Percentiles rank a stretch among this genome's conserved stretches.
phyloP scores from a whole-genome alignment of 2,113 vertebrate species.

The Megalops atlanticus region DNA sequence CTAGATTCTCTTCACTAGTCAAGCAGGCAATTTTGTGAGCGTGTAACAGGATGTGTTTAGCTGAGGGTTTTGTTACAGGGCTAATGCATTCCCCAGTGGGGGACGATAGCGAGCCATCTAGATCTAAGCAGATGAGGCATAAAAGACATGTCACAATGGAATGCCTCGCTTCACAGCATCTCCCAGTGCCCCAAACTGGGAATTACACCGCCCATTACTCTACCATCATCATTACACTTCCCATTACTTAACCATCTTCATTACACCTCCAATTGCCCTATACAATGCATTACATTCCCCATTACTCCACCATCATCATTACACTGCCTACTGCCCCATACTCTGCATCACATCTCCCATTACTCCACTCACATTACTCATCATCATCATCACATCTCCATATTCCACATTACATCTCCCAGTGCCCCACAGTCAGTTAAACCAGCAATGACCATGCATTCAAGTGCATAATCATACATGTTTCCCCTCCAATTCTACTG shows the following conservation, averaged over 20 bases:
- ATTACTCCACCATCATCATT: no score
- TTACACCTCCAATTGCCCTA: no score
- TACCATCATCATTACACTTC: no score
- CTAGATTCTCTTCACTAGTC: not conserved
- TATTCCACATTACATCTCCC: not conserved
- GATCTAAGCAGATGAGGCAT: not conserved
- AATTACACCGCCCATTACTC: no score
- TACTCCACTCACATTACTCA: no score
- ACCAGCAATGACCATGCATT: not conserved
- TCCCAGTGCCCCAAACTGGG: not conserved
- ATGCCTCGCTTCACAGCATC: not conserved
- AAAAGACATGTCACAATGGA: not conserved
- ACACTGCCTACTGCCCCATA: no score
- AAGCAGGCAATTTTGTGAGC: not conserved
- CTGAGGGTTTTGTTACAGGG: not conserved
- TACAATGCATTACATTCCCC: no score
- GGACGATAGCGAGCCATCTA: not conserved
- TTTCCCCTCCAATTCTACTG: not conserved
- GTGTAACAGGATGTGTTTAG: no score
- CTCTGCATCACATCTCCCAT: not conserved
- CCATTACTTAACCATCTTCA: no score
- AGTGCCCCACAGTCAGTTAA: not conserved
- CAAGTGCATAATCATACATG: not conserved
- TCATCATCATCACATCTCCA: no score
- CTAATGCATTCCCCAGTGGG: not conserved